phyloP scores from a whole-genome alignment of 2,888 invertebrate genomes.

The Parnassius orleans region DNA sequence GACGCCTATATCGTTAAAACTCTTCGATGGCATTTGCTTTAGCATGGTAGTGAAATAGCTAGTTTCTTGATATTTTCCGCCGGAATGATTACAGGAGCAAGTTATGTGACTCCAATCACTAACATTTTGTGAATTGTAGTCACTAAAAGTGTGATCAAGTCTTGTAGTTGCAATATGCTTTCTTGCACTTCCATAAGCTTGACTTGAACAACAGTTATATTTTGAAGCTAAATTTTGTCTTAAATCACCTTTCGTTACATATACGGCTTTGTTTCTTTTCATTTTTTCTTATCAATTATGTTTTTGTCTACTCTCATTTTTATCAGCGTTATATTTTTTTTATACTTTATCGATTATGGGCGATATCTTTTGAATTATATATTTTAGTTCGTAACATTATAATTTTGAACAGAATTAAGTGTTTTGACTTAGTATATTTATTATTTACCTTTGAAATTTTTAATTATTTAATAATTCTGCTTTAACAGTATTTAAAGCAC shows the following conservation, averaged over 20 bases:
- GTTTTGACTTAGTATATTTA: too few species aligned
- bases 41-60: constrained; percentile 14
- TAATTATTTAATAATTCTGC: too few species aligned
- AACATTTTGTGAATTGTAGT: constrained; percentile 13
- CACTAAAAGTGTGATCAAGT: constrained; percentile 3
- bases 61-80: constrained; percentile 8
- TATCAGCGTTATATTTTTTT: constrained; percentile 6
- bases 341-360: neutral
- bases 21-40: constrained; percentile 30
- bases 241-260: constrained; percentile 44
- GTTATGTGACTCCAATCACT: constrained; percentile 30
- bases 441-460: too few species aligned
- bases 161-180: constrained; percentile 16
- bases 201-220: constrained; percentile 32
- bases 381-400: neutral
- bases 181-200: constrained; percentile 28
- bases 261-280: constrained; percentile 45
- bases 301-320: constrained; percentile 33
- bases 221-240: constrained; percentile 31
- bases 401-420: too few species aligned
- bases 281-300: constrained; percentile 52
- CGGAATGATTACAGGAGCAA: constrained; percentile 21
- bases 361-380: too few species aligned
- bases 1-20: constrained; percentile 52
- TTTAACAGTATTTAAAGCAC: neutral